Base-by-base conservation (phyloP, 2,888 invertebrate genomes). In the Silvanus unidentatus region DNA sequence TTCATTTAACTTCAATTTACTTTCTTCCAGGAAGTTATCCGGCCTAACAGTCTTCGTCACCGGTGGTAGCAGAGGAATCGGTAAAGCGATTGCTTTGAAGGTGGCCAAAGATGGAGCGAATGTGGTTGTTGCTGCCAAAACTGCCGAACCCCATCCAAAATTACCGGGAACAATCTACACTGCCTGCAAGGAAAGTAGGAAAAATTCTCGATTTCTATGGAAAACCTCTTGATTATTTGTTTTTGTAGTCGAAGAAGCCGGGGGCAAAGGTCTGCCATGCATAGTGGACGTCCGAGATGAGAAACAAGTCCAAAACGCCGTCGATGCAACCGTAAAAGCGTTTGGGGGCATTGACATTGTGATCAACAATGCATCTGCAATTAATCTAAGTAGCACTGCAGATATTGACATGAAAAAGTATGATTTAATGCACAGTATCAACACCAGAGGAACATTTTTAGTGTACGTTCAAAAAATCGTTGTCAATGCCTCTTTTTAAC, bases 281-380 rank as follows among this genome's bases (percentile, higher is more conserved):
- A 73, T 91, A 38, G 91, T 94, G 0, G 94, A 95, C 71, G 87
- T 95, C 9, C 77, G 93, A 51, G 84, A 88, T 65, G 94, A 95
- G 71, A 75, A 75, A 22, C 84, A 88, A 69, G 75, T 90, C 0
- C 74, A 77, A 53, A 76, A 75, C 35, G 88, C 89, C 2, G 80
- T 90, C 11, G 79, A 87, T 62, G 77, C 77, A 54, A 86, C 91
- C 15, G 82, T 90, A 1, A 77, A 82, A 46, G 83, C 84, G 74
- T 98, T 98, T 74, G 96, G 96, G 27, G 95, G 96, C 9, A 95
- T 98, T 59, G 98, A 98, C 67, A 88, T 98, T 54, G 72, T 93
- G 13, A 76, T 98, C 12, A 98, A 98, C 75, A 98, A 98, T 76
- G 98, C 98, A 1, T 94, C 94, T 50, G 97, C 97, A 9, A 98